phyloP scores from a whole-genome alignment of 37 sponge, comb jelly and placozoan genomes.

The Ephydatia muelleri region DNA sequence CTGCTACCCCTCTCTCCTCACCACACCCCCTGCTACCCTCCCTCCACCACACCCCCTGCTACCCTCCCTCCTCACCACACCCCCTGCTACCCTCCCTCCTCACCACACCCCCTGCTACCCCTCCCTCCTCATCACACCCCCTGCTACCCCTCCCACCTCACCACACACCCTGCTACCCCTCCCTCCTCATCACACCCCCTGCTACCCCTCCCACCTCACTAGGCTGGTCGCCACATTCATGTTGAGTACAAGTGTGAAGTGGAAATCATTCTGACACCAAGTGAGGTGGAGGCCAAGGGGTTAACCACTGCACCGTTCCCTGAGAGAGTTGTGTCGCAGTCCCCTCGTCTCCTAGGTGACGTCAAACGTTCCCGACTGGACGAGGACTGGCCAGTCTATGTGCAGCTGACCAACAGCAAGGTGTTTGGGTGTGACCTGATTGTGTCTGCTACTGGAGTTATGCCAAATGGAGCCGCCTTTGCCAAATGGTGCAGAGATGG shows the following conservation, averaged over 20 bases:
- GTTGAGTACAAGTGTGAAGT: constrained; percentile 90
- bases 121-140: background rate
- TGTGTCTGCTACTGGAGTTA: constrained; percentile 95
- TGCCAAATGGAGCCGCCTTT: constrained; percentile 50
- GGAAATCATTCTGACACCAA: constrained; percentile 26
- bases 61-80: too few species aligned
- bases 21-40: too few species aligned
- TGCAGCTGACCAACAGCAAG: constrained; percentile 83
- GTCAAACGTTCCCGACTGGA: background rate
- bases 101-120: background rate
- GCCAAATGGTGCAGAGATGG: background rate
- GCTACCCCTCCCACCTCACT: too few species aligned
- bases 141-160: background rate
- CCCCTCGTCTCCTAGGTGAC: background rate
- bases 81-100: too few species aligned
- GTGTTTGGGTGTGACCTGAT: constrained; percentile 89
- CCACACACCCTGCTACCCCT: background rate
- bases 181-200: too few species aligned
- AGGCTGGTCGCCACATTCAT: constrained; percentile 55
- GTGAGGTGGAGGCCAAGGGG: background rate
- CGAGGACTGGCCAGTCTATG: constrained; percentile 76
- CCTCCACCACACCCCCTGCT: too few species aligned
- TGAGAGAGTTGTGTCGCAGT: background rate
- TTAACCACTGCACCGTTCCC: background rate
- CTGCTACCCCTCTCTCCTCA: too few species aligned